These are phyloP conservation scores for Limnothrissa miodon DNA, from an alignment of 2,113 vertebrate species.

Conservation along the genomic window DNA sequence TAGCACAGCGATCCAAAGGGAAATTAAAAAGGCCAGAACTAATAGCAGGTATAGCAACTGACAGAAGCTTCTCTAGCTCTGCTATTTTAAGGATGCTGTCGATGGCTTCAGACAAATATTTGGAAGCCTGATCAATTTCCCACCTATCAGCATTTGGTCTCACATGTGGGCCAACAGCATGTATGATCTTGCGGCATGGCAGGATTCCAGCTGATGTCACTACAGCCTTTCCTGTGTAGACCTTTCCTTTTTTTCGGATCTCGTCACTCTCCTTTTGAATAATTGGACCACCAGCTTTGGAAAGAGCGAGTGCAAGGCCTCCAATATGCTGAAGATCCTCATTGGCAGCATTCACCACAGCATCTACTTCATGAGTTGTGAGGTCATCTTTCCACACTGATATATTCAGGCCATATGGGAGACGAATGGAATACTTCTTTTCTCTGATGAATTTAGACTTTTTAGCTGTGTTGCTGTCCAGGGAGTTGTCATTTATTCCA, in stretches of 20 bases:
- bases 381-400: constrained; percentile 85
- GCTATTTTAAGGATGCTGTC: constrained; percentile 51
- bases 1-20: constrained; percentile 72
- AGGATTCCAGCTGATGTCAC: constrained; percentile 65
- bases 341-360: constrained; percentile 89
- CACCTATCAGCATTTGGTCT: accelerated
- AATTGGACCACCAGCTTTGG: constrained; percentile 68
- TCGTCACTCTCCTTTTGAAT: constrained; percentile 60
- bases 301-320: constrained; percentile 78
- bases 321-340: constrained; percentile 55
- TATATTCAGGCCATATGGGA: constrained; percentile 55
- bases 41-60: constrained; percentile 87
- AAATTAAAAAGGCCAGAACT: constrained; percentile 85
- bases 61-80: accelerated
- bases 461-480: background rate
- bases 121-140: background rate
- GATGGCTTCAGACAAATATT: constrained; percentile 47
- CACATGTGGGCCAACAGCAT: constrained; percentile 80
- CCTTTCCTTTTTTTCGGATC: background rate
- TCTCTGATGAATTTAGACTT: accelerated
- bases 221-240: constrained; percentile 59
- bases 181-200: constrained; percentile 74
- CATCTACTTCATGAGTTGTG: constrained; percentile 66
- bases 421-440: constrained; percentile 58
- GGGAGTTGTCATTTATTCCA: constrained; percentile 21